A percentile compares a stretch with the other conserved stretches of the same genome.
These are phyloP conservation scores for Catocala fraxini DNA, from an alignment of 2,888 invertebrate genomes.

Conservation along the genomic window DNA sequence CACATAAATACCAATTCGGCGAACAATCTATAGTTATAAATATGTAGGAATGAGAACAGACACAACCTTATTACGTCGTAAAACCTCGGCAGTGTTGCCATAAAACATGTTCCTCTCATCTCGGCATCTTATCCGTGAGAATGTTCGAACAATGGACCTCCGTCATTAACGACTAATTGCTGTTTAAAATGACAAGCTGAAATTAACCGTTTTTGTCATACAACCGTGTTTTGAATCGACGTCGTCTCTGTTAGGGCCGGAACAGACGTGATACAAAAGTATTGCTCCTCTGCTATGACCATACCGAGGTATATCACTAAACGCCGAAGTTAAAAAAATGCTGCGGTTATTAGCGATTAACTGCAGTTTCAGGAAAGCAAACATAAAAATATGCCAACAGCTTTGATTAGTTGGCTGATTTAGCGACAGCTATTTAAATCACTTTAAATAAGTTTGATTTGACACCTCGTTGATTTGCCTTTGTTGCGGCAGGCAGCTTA, in stretches of 20 bases:
- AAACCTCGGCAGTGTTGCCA: conserved; percentile 44
- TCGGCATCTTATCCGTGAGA: conserved; percentile 62
- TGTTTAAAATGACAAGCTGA: conserved; percentile 64
- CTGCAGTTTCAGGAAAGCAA: no score
- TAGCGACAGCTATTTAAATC: no score
- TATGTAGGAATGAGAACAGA: conserved; percentile 37
- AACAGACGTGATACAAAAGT: background rate
- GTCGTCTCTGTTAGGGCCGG: conserved; percentile 21
- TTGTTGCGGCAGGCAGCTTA: no score
- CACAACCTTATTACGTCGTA: conserved; percentile 55
- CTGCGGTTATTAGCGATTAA: no score
- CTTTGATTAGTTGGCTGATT: no score
- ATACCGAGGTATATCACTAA: no score
- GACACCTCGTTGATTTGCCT: no score
- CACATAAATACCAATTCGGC: conserved; percentile 11
- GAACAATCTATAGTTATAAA: conserved; percentile 30
- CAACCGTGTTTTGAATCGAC: conserved; percentile 42
- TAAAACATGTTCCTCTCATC: conserved; percentile 48
- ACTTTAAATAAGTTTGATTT: no score
- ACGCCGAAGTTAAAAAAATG: no score
- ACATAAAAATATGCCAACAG: no score
- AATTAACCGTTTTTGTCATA: conserved; percentile 62
- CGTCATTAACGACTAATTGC: conserved; percentile 64
- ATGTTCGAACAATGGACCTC: conserved; percentile 61
- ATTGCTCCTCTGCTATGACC: no score